Base-by-base conservation (phyloP, 1,140 invertebrate species). In the Triops longicaudatus region DNA sequence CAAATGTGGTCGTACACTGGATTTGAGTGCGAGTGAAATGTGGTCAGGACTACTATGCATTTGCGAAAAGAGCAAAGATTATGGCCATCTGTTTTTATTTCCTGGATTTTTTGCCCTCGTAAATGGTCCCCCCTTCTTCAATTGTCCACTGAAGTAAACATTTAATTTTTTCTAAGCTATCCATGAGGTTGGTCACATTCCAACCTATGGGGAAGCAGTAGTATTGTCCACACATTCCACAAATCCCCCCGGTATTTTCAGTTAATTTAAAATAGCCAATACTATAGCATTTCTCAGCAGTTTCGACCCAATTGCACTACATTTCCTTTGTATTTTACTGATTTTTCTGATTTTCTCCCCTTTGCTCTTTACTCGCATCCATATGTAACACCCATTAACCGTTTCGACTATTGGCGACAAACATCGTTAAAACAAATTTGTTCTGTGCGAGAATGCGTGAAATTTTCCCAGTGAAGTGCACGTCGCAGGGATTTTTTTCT, bases 1-100 rank as follows among this genome's bases (percentile, higher is more conserved):
- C 43, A 44, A 44, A 44, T 44, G 43, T 44, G 11, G 43, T 12
- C 43, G 43, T 63, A 63, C 9, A 17, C 50, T 63, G 50, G 50
- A n/a, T 63, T 63, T 22, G 10, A 63, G 50, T 63, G 50, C 22
- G 50, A 63, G 22, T 63, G 50, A n/a, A 63, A 63, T 22, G 22
- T 63, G 50, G 50, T 63, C 50, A 63, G 50, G 50, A 63, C 50
- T 63, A 63, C 50, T 63, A 63, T 63, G 50, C 50, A 63, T 63
- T 63, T 63, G 50, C 50, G 50, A 63, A 63, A 63, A 63, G 50
- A 63, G 50, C 50, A 63, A 63, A 63, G 50, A 63, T 63, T 10
- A 22, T 63, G 50, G 50, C 14, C 17, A n/a, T 14, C 50, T 22
- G 44, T 63, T 63, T 63, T 22, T n/a, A 17, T 63, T 63, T 17